These are phyloP conservation scores for Takifugu bimaculatus DNA, from an alignment of 2,113 vertebrate species.

Conservation along the genomic window DNA sequence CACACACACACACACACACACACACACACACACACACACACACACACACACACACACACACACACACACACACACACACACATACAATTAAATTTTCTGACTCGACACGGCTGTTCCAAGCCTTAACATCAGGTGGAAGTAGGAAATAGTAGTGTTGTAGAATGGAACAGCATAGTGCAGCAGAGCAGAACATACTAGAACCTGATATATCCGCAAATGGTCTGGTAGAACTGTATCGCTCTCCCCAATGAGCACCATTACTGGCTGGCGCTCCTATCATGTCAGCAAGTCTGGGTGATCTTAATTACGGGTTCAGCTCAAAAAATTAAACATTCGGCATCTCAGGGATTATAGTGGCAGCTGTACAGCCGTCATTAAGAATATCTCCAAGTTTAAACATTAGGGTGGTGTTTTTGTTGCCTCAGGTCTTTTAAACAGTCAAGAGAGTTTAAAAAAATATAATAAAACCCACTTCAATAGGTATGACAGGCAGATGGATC, in stretches of 20 bases:
- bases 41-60: conserved; percentile 2
- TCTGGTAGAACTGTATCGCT: conserved; percentile 17
- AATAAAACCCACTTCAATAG: no score
- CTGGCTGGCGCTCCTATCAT: conserved; percentile 9
- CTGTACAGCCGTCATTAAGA: no score
- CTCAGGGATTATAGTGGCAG: not conserved
- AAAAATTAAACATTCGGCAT: not conserved
- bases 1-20: conserved; percentile 2
- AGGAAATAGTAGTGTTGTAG: conserved; percentile 41
- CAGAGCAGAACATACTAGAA: not conserved
- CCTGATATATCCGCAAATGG: conserved; percentile 23
- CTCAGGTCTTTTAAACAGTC: no score
- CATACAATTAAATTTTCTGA: conserved; percentile 24
- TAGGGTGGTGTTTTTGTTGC: no score
- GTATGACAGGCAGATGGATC: no score
- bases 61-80: conserved; percentile 15
- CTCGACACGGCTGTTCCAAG: conserved; percentile 42
- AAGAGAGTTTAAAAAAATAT: no score
- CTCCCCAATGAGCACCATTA: not conserved
- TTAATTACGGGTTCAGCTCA: not conserved
- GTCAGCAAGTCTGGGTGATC: conserved; percentile 26
- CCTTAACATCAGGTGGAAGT: conserved; percentile 32
- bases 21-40: not conserved
- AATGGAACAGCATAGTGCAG: conserved; percentile 11
- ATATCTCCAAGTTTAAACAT: no score